Percentiles rank a stretch among this genome's conserved stretches.
Evolutionary conservation across 2,113 vertebrate genomes (phyloP).

Genomic region (Microtus richardsoni): DNA sequence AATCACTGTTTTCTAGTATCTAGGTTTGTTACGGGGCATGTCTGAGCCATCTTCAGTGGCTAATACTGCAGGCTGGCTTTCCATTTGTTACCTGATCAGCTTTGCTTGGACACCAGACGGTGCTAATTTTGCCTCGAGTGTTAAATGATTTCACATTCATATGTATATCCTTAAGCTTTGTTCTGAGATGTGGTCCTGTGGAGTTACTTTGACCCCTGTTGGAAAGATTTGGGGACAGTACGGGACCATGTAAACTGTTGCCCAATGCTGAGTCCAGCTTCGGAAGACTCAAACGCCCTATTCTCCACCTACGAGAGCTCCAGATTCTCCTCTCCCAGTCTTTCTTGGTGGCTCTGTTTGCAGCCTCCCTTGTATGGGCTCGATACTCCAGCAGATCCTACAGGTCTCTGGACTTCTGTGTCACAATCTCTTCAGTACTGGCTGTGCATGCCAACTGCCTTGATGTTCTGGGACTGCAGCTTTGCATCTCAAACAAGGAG

Average conservation of each 20-base stretch:
- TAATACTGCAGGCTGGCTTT: background rate
- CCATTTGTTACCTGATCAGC: background rate
- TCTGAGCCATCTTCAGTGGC: background rate
- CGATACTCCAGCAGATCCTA: no score
- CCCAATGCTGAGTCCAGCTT: no score
- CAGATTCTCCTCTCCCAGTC: background rate
- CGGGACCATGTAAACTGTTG: background rate
- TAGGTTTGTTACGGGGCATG: background rate
- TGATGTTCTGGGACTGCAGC: no score
- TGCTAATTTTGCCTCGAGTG: background rate
- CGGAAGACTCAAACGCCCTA: background rate
- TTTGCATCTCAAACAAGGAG: background rate
- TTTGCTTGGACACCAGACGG: background rate
- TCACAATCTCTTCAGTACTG: background rate
- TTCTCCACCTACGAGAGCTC: background rate
- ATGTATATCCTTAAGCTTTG: background rate
- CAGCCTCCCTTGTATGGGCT: background rate
- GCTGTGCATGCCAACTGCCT: background rate
- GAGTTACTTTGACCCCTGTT: background rate
- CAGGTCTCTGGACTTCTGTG: background rate
- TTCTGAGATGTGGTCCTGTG: background rate
- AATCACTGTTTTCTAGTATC: background rate
- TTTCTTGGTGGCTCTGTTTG: background rate
- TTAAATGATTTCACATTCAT: background rate
- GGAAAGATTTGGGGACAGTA: background rate